Evolutionary conservation across 2,888 invertebrate genomes (phyloP), one percentile per base, ranked within the genome.

Genomic region (Endotricha flammealis): DNA sequence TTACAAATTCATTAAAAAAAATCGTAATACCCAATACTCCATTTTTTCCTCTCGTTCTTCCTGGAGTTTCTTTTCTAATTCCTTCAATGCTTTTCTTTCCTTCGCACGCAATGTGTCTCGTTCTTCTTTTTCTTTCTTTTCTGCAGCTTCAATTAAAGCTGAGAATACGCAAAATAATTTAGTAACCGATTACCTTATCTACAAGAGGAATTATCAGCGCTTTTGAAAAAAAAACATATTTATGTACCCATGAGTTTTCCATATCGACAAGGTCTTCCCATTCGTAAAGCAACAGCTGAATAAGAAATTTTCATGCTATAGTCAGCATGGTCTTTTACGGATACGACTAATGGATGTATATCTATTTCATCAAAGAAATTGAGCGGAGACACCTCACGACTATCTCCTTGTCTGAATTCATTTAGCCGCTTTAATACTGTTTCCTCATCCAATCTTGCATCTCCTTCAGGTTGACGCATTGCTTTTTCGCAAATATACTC

Each of bases 291-390:
- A 3, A 91, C 88, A 24, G 85, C 86, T n/a, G 88, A 69, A 45
- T 91, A 88, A 2, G 90, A 76, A 3, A 73, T 69, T 29, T 85
- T 82, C 89, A 91, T 90, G 36, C 73, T 76, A 35, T 87, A 86
- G 53, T 86, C 86, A 1, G 36, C 29, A 39, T 81, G 81, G 1
- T 81, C 62, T 73, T 88, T 48, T 32, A 79, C 72, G 70, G 90
- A 55, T 58, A 87, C 57, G 59, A 89, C 43, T 77, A 86, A 46
- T 2, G 92, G 92, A 59, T 92, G 91, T 38, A 93, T 89, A 60
- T 93, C 93, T 12, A 90, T 74, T 62, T 93, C 93, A 57, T 94
- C 92, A 56, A 93, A 93, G 64, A 91, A 92, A 59, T 91, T 91
- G 6, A 93, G 72, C 0, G 93, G 89, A 1, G 91, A 90, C 14